Conservation (phyloP, 2,888 invertebrate genomes). For the Cephus nigrinus region DNA sequence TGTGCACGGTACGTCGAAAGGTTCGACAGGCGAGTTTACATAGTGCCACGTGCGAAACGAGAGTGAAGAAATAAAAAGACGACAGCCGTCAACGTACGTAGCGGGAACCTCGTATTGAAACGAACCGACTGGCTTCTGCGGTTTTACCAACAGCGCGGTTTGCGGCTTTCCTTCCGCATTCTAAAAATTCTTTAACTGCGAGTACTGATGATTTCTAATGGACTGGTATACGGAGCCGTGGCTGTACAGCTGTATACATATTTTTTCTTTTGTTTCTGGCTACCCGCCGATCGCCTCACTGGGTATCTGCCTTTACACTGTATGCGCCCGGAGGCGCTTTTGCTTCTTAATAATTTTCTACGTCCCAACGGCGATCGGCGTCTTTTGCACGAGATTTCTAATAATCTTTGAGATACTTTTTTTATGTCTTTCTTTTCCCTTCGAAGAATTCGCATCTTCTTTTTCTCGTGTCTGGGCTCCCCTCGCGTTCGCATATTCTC, state of each 20-base stretch:
- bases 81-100: slow-evolving; percentile 36
- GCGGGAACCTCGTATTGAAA: slow-evolving; percentile 36
- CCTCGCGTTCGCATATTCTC: not conserved
- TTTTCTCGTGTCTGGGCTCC: slow-evolving; percentile 10
- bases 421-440: slow-evolving; percentile 3
- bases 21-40: not conserved
- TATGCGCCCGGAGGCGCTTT: not conserved
- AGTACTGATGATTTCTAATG: slow-evolving; percentile 50
- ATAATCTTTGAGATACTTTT: not conserved
- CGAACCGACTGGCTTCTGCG: slow-evolving; percentile 50
- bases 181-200: slow-evolving; percentile 51
- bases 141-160: slow-evolving; percentile 54
- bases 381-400: slow-evolving; percentile 9
- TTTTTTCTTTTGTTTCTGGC: slow-evolving; percentile 29
- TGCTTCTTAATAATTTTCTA: slow-evolving; percentile 1
- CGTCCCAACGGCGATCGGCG: slow-evolving; percentile 2
- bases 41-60: slow-evolving; percentile 21
- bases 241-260: not conserved
- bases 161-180: slow-evolving; percentile 60
- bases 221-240: slow-evolving; percentile 24
- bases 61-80: slow-evolving; percentile 31
- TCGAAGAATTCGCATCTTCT: slow-evolving; percentile 1
- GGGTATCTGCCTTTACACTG: not conserved
- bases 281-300: slow-evolving; percentile 2
- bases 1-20: not conserved